Evolutionary conservation across 2,113 vertebrate species (phyloP), one percentile per base, ranked within the genome.

Genomic region (Euleptes europaea): DNA sequence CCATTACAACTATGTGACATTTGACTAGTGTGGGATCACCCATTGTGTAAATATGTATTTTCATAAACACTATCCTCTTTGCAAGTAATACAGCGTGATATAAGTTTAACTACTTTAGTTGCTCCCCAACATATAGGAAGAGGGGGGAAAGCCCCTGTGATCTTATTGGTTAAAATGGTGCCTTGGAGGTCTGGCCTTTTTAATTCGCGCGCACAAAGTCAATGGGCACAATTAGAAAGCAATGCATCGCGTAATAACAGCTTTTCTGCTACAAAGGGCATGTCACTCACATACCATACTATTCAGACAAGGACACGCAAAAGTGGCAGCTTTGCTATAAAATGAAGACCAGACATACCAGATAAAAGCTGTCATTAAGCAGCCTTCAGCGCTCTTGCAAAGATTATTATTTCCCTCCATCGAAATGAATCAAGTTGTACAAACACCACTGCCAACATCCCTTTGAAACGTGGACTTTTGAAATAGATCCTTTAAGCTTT

Each of bases 101-200:
- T 73, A 90, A 86, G 81, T 87, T 40, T 70, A 84, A 88, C 86
- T 67, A 28, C 1, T 70, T 78, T 47, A 2, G 47, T 71, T 89
- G 90, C 74, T 83, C n/a, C 5, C 49, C 82, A 91, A 85, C 84
- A 91, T 90, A 79, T 74, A 79, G 90, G 33, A 63, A 90, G 75
- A 78, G 77, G 83, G 80, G 51, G 17, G 82, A 71, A 33, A 90
- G 83, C 72, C 83, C 79, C 83, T 79, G 82, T 51, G 38, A 86
- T 88, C 81, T 85, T 93, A 85, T 70, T 69, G 85, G 92, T 91
- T 94, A 90, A 92, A 93, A 86, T 47, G 80, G 81, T 90, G 89
- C 90, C 85, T 91, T 72, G 8, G 11, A 38, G 8, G 15, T 49
- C 40, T 19, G 7, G 21, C 28, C 73, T 65, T 70, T 82, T 14